Base-by-base conservation (phyloP, 2,888 invertebrate genomes). In the Uropetala carovei region DNA sequence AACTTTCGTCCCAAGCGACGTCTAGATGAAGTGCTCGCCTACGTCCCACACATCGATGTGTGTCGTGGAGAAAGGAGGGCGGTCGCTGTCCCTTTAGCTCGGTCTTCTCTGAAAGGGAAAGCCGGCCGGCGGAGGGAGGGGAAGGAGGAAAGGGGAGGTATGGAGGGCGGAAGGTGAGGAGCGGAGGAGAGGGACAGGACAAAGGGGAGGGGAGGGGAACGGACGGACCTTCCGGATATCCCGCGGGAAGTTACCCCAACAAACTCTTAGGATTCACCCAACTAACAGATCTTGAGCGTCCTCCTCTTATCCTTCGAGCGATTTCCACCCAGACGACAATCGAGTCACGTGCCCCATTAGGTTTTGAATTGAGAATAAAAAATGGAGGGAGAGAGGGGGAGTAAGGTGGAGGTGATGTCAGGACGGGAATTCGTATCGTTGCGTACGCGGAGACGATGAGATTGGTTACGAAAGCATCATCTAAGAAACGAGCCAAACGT, bases 11-110 rank as follows among this genome's bases (percentile, higher is more conserved):
- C 75, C 22, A 3, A 11, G 75, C 27, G 75, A 75, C 75, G 75
- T 13, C 75, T 75, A 27, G 75, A 75, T 27, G 27, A 58, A 11
- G 58, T 58, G 56, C 18, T 30, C 83, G 22, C 83, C 18, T 43
- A 27, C 30, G 14, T 11, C 30, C 27, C 82, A 27, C 82, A n/a
- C n/a, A 4, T 14, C 43, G 84, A 84, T 43, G 84, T 84, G 7
- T 57, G 84, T 84, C 57, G 84, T 43, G 64, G 89, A 64, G 89
- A 89, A 89, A 89, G 89, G 89, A 89, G 89, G 89, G 60, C 89
- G 89, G 68, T 68, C 89, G 86, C 59, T 83, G 83, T 86, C 85
- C 85, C 85, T 57, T n/a, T 58, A 18, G 85, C 75, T 68, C 43
- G 57, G 84, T 10, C 60, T 68, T 27, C 64, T 68, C 64, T 43